Percentiles rank a stretch among this genome's conserved stretches.
Evolutionary conservation across 2,888 invertebrate species (phyloP).

Genomic region (Lithophane semibrunnea): DNA sequence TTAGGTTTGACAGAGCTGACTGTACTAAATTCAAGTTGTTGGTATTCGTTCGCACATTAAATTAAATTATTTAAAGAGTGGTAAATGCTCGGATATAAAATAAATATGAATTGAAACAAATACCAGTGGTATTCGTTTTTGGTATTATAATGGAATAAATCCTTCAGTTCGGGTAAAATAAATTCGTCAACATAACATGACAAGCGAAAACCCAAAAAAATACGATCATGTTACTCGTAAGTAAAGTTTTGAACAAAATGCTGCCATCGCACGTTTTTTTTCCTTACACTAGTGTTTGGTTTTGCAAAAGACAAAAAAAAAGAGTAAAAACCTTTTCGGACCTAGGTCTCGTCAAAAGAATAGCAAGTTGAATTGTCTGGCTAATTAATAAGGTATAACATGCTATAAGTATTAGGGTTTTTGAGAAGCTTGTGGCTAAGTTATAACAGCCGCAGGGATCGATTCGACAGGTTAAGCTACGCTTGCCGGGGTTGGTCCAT

Average conservation of each 20-base stretch:
- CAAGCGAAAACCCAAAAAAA: neutral
- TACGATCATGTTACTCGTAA: neutral
- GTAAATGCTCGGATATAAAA: no score
- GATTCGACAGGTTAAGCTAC: no score
- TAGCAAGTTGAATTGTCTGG: neutral
- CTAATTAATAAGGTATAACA: neutral
- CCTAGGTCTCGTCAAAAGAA: neutral
- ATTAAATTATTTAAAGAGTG: no score
- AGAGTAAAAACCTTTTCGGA: neutral
- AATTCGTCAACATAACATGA: neutral
- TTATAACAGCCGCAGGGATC: no score
- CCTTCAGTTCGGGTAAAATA: neutral
- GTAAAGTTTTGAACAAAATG: neutral
- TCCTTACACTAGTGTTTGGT: neutral
- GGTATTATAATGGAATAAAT: no score
- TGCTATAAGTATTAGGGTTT: neutral
- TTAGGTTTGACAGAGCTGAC: no score
- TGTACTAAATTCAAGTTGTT: no score
- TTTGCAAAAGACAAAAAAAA: neutral
- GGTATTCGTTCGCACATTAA: no score
- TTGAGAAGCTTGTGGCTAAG: no score
- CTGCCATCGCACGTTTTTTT: neutral
- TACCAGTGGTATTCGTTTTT: no score
- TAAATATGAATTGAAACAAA: no score
- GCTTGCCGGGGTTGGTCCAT: no score